Evolutionary conservation across 2,113 vertebrate genomes (phyloP).

Genomic region (Chloroceryle aenea): DNA sequence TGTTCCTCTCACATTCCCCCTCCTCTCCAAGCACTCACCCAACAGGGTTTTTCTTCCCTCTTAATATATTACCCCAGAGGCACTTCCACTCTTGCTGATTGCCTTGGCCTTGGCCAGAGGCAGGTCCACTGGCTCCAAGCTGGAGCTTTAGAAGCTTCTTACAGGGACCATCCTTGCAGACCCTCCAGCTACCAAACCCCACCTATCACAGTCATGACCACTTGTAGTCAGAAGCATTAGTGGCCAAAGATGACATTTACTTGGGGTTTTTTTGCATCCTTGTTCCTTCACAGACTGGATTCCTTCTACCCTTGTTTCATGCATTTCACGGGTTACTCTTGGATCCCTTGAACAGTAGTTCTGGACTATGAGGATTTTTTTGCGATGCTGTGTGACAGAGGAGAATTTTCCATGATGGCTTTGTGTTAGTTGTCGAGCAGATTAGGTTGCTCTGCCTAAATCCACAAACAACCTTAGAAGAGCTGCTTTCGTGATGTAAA

Average conservation of each 20-base stretch:
- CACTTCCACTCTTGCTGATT: too few relatives aligned
- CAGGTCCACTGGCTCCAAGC: too few relatives aligned
- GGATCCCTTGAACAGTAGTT: neutral
- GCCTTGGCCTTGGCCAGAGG: too few relatives aligned
- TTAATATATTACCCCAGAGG: too few relatives aligned
- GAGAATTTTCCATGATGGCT: neutral
- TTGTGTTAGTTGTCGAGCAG: neutral
- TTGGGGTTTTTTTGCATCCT: neutral
- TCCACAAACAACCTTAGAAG: neutral
- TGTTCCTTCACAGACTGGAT: neutral
- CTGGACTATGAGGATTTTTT: accelerated
- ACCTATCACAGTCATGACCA: neutral
- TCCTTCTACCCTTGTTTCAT: accelerated
- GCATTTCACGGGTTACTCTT: neutral
- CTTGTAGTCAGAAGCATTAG: neutral
- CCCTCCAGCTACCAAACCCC: too few relatives aligned
- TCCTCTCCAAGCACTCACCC: neutral
- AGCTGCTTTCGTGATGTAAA: neutral
- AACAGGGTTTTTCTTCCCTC: neutral
- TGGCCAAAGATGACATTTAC: neutral
- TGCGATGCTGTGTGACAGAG: neutral
- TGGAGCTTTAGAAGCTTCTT: too few relatives aligned
- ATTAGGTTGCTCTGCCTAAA: neutral
- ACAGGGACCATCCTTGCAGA: too few relatives aligned
- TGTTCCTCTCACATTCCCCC: neutral